phyloP scores from a whole-genome alignment of 37 sponge, comb jelly and placozoan genomes.

The Diacarnus erythraeanus region DNA sequence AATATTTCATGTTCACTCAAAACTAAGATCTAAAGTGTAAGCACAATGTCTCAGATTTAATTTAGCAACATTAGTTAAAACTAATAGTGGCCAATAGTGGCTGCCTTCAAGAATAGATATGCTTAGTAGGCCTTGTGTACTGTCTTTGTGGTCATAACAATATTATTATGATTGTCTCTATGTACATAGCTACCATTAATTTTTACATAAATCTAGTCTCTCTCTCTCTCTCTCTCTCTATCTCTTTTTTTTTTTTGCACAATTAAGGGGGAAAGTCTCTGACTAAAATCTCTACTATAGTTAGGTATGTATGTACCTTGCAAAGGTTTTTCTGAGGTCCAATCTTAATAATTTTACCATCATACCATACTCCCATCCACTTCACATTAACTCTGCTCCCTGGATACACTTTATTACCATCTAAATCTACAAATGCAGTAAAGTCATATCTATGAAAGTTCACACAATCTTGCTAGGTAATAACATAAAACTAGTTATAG shows the following conservation, averaged over 20 bases:
- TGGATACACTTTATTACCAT: slow-evolving; percentile 10
- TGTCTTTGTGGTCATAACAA: too few species aligned
- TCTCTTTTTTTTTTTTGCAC: neutral
- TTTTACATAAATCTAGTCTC: neutral
- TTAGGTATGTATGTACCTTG: slow-evolving; percentile 19
- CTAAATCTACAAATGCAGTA: slow-evolving; percentile 17
- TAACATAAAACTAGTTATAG: neutral
- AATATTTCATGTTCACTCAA: slow-evolving; percentile 17
- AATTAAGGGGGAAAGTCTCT: too few species aligned
- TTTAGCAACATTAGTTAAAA: too few species aligned
- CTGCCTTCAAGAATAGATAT: too few species aligned
- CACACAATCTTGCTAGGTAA: too few species aligned
- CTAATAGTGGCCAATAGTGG: too few species aligned
- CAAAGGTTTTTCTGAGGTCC: slow-evolving; percentile 44
- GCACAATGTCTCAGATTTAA: too few species aligned
- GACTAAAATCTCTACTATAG: neutral
- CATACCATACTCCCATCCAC: slow-evolving; percentile 56
- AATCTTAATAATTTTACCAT: slow-evolving; percentile 36
- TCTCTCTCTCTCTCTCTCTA: too few species aligned
- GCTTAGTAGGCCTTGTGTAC: too few species aligned
- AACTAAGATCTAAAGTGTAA: slow-evolving; percentile 21
- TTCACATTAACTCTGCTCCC: slow-evolving; percentile 28
- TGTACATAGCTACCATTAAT: too few species aligned
- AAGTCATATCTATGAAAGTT: too few species aligned
- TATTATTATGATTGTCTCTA: too few species aligned